A percentile compares a stretch with the other conserved stretches of the same genome.
These are phyloP conservation scores for Chelmon rostratus DNA, from an alignment of 2,797 vertebrate species.

Conservation along the genomic window DNA sequence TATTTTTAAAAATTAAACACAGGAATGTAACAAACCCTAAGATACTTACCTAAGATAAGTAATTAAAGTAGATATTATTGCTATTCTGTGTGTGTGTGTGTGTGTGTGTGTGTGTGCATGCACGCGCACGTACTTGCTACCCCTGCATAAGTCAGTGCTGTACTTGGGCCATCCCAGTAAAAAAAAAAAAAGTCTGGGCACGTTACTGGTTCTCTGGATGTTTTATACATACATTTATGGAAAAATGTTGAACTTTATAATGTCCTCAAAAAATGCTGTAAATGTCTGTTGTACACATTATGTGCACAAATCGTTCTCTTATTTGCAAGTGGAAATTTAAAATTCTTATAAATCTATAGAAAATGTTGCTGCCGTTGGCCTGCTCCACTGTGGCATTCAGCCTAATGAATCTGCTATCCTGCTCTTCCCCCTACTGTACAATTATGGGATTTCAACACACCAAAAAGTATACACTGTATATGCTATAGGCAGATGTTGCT, in stretches of 20 bases:
- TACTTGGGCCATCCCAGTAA: too few relatives aligned
- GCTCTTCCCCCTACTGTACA: conserved; percentile 75
- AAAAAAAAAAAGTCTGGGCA: too few relatives aligned
- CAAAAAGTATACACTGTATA: not conserved
- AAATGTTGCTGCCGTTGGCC: not conserved
- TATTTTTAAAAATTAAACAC: too few relatives aligned
- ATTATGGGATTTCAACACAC: conserved; percentile 49
- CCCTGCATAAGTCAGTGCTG: too few relatives aligned
- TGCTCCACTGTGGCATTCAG: not conserved
- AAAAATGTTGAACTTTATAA: not conserved
- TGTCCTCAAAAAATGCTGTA: not conserved
- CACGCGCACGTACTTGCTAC: too few relatives aligned
- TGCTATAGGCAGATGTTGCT: not conserved
- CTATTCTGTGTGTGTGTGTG: too few relatives aligned
- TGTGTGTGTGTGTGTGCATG: too few relatives aligned
- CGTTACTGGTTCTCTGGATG: not conserved
- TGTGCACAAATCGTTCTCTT: not conserved
- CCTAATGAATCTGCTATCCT: conserved; percentile 64
- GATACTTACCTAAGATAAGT: too few relatives aligned
- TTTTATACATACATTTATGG: not conserved
- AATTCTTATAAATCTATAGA: not conserved
- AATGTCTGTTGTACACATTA: not conserved
- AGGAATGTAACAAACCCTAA: too few relatives aligned
- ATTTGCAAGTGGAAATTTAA: not conserved
- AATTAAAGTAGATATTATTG: too few relatives aligned